Evolutionary conservation across 2,113 vertebrate genomes (phyloP), one percentile per base, ranked within the genome.

Genomic region (Deroptyus accipitrinus): DNA sequence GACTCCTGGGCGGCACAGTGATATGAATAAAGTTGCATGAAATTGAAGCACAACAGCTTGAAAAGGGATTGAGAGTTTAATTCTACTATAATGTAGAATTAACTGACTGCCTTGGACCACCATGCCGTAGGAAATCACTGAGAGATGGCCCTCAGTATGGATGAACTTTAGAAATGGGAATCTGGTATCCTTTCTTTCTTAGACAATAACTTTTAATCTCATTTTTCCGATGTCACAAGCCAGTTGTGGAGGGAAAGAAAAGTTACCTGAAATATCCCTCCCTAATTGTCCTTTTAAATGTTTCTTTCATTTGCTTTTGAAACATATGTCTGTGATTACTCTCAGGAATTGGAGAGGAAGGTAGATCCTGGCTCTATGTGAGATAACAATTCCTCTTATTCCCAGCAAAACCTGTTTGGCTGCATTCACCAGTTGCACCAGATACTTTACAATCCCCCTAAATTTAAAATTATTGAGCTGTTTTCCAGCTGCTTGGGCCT

Each of bases 281-380:
- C 25, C 13, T 67, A 48, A 31, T 48, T 68, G 31, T 52, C 13
- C 17, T 33, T 86, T 80, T 68, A 59, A 74, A 51, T 9, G 1
- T 42, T 83, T 89, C 49, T 91, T 62, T 12, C 48, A 13, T 68
- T 79, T 77, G 18, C 10, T 20, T 88, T 80, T 54, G 37, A 88
- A 74, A 69, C 57, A 33, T 17, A 74, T 92, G 23, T 59, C 61
- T 83, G 37, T 4, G 7, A 7, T 76, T 87, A 35, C 1, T 0
- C n/a, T 64, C 37, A 35, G 86, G 59, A 41, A 30, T 13, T 33
- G 31, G 66, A 33, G 17, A 14, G 51, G 35, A 48, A 15, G 24
- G 20, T 17, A 51, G 24, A 62, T 67, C 25, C 35, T 44, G 27
- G 33, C 31, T 88, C 33, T 59, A 31, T 0, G 0, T 37, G 46